A percentile compares a stretch with the other conserved stretches of the same genome.
Conservation (phyloP, 1,140 invertebrate species). For the Steinernema khuongi region DNA sequence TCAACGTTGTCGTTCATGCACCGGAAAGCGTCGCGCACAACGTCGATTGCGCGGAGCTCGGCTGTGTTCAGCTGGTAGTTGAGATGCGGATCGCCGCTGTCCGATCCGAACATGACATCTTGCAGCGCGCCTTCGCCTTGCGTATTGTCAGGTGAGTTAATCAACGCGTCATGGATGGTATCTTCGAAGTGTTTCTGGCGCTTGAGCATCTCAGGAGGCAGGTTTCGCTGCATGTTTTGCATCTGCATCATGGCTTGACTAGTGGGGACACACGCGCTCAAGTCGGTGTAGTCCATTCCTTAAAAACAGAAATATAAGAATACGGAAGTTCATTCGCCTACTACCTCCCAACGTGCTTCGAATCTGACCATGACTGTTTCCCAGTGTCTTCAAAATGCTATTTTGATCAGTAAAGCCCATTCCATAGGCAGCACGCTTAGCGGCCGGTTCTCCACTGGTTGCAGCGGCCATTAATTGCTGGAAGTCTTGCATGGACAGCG, state of each 20-base stretch:
- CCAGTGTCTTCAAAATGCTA: conserved; percentile 17
- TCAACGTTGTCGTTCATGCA: conserved; percentile 43
- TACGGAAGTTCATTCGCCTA: neutral
- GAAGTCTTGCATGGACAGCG: neutral
- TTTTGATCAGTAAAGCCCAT: neutral
- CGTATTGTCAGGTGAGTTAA: neutral
- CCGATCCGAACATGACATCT: neutral
- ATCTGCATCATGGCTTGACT: neutral
- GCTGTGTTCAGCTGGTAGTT: conserved; percentile 42
- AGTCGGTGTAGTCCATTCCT: conserved; percentile 8
- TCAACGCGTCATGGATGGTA: conserved; percentile 29
- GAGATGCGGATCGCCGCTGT: neutral
- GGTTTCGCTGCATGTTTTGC: neutral
- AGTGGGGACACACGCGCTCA: neutral
- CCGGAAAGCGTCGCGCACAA: conserved; percentile 38
- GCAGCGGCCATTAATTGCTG: neutral
- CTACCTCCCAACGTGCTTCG: neutral
- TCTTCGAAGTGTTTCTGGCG: conserved; percentile 29
- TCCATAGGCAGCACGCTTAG: neutral
- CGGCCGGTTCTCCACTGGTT: neutral
- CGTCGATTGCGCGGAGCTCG: conserved; percentile 41
- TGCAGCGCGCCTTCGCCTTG: neutral
- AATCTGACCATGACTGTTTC: neutral
- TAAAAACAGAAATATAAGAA: neutral
- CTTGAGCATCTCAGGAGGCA: neutral